These are phyloP conservation scores for Catalaphyllia jardinei DNA, from an alignment of 64 coral and sea anemone species.

Conservation along the genomic window DNA sequence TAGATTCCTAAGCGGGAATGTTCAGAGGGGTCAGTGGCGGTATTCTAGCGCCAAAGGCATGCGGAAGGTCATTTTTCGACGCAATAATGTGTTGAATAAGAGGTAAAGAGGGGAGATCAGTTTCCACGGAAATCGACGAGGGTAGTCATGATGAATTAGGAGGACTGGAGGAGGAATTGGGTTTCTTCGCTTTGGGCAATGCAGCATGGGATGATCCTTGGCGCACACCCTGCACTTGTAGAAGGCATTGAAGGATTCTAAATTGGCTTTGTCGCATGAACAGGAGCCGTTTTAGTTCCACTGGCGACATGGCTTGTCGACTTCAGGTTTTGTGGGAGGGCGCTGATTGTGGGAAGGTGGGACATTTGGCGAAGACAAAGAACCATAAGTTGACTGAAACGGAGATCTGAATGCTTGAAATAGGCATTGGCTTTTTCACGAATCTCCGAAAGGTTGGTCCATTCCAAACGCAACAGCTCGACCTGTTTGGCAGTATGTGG, in stretches of 20 bases:
- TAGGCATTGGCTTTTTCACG: no score
- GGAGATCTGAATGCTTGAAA: constrained; percentile 14
- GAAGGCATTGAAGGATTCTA: no score
- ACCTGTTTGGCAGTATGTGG: constrained; percentile 7
- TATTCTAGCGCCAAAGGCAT: constrained; percentile 32
- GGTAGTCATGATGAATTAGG: no score
- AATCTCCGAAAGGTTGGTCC: background rate
- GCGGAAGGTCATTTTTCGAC: background rate
- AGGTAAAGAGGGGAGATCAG: background rate
- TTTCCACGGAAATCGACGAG: background rate
- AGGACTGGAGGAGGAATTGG: background rate
- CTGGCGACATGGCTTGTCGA: background rate
- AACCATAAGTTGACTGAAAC: background rate
- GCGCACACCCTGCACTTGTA: no score
- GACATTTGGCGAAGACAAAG: background rate
- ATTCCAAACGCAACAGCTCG: background rate
- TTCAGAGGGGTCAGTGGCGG: no score
- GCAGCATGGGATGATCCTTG: no score
- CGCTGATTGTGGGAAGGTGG: background rate
- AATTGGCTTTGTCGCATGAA: background rate
- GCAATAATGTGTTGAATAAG: no score
- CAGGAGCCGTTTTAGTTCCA: constrained; percentile 28
- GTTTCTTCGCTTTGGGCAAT: background rate
- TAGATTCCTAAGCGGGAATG: constrained; percentile 2
- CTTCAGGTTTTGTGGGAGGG: background rate